Base-by-base conservation (phyloP, 1,140 invertebrate genomes). In the Drosophila elegans region DNA sequence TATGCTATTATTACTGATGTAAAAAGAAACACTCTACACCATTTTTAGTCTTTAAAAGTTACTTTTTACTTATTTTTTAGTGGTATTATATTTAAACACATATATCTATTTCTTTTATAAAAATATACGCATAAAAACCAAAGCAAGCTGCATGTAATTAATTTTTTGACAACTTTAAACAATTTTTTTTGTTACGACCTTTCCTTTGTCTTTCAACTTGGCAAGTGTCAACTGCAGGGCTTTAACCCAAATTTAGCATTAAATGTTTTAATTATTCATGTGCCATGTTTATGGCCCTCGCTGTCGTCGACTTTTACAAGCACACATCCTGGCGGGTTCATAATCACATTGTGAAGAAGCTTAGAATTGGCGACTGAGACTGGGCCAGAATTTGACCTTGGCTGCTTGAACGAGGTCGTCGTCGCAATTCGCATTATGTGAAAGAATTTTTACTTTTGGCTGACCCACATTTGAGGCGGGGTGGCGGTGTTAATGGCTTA, bases 301-400 rank as follows among this genome's bases (percentile, higher is more conserved):
- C 53, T 77, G 82, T 76, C 66, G 56, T 16, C 61, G 56, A 16
- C 52, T 44, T 51, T 75, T 55, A 72, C 64, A 48, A 55, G 53
- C 21, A 78, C 46, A 68, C 61, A 68, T 55, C 42, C 56, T 45
- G 41, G 6, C 36, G 59, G 61, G 51, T 41, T 68, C 46, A 77
- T 88, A 88, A 88, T 88, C 68, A 74, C 84, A 88, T 88, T 88
- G 77, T 78, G 72, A 80, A 83, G 80, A 67, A 77, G 83, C 36
- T 88, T 36, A 38, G 45, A 48, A 68, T 55, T 44, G 45, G 16
- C 11, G 53, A 38, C 39, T 64, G 13, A 38, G 54, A 59, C 51
- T 75, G 71, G 78, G 49, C 62, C 53, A 55, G 46, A 5, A 52
- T 51, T 36, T 79, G 83, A 86, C 82, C 82, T 86, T 86, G 78